These are phyloP conservation scores for Zygothrica quintamaculata DNA, from an alignment of 2,888 invertebrate species.

Conservation along the genomic window DNA sequence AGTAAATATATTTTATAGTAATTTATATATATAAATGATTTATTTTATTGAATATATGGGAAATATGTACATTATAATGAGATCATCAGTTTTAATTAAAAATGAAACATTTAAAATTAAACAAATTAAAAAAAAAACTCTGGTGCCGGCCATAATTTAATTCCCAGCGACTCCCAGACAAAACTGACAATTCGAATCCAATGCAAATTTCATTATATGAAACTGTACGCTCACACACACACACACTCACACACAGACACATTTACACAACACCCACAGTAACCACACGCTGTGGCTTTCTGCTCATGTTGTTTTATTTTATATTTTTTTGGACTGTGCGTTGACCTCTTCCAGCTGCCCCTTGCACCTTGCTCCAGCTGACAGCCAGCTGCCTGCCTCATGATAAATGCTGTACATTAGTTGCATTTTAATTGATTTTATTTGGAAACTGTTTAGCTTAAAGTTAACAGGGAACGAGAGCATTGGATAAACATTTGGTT, in stretches of 20 bases:
- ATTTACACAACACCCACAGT: slow-evolving; percentile 21
- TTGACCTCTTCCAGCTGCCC: slow-evolving; percentile 60
- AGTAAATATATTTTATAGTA: slow-evolving; percentile 4
- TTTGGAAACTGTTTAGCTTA: slow-evolving; percentile 34
- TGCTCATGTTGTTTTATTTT: neutral
- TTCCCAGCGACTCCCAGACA: slow-evolving; percentile 19
- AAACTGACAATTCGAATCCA: slow-evolving; percentile 52
- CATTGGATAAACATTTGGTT: slow-evolving; percentile 44
- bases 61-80: too few relatives aligned
- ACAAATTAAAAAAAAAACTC: slow-evolving; percentile 38
- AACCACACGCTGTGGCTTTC: neutral
- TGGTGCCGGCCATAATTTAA: slow-evolving; percentile 33
- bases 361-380: neutral
- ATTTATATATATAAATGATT: neutral
- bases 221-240: neutral
- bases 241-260: slow-evolving; percentile 3
- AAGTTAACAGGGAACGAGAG: too few relatives aligned
- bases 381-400: slow-evolving; percentile 13
- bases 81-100: neutral
- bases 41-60: too few relatives aligned
- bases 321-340: slow-evolving; percentile 28
- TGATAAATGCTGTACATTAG: slow-evolving; percentile 64
- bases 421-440: slow-evolving; percentile 77
- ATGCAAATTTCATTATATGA: slow-evolving; percentile 42
- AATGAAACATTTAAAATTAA: slow-evolving; percentile 45